phyloP scores from a whole-genome alignment of 2,113 vertebrate genomes.

The Dermatemys mawii region DNA sequence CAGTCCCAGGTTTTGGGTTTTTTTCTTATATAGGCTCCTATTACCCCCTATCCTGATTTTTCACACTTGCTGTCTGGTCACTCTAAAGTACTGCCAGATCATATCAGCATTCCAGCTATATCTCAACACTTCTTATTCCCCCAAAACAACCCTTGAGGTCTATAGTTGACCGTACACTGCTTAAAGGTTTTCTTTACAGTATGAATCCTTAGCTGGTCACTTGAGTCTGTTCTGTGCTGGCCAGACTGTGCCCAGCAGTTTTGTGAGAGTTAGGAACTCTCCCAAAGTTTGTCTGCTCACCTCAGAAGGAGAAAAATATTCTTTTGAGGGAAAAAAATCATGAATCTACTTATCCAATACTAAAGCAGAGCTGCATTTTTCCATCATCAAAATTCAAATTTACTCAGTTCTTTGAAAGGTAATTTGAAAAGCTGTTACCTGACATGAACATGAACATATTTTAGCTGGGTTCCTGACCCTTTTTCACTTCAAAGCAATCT shows the following conservation, averaged over 20 bases:
- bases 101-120: background rate
- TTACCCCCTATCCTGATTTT: no score
- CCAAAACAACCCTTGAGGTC: background rate
- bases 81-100: no score
- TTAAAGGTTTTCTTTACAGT: background rate
- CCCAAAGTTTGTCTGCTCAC: background rate
- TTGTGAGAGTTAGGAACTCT: background rate
- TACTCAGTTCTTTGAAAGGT: slow-evolving; percentile 30
- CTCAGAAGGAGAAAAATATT: background rate
- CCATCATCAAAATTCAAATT: slow-evolving; percentile 56
- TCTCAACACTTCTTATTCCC: background rate
- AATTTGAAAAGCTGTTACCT: slow-evolving; percentile 52
- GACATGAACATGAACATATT: slow-evolving; percentile 19
- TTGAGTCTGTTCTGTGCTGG: background rate
- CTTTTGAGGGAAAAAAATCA: background rate
- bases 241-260: background rate
- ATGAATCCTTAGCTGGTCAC: background rate
- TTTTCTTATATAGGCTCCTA: no score
- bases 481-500: slow-evolving; percentile 51
- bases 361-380: slow-evolving; percentile 46
- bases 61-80: no score
- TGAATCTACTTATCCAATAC: background rate
- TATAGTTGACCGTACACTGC: background rate
- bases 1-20: no score
- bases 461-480: slow-evolving; percentile 13